A percentile compares a stretch with the other conserved stretches of the same genome.
phyloP scores from a whole-genome alignment of 2,113 vertebrate species.

The Anas platyrhynchos region DNA sequence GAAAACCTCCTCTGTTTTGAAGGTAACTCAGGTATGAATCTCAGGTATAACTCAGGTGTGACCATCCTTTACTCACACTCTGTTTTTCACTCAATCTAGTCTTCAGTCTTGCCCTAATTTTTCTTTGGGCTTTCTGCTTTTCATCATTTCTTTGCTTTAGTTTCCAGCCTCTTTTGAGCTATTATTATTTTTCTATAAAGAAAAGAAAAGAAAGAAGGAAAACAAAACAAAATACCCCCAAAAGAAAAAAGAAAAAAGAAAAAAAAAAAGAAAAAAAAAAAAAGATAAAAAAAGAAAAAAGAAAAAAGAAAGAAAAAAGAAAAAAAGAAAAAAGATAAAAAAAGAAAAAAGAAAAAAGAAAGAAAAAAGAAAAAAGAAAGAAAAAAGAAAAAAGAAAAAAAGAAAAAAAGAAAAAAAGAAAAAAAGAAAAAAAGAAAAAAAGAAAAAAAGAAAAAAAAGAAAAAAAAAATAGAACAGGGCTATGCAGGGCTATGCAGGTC shows the following conservation, averaged over 20 bases:
- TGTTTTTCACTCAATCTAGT: background rate
- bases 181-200: background rate
- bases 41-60: background rate
- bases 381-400: too few species aligned
- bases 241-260: too few species aligned
- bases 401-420: background rate
- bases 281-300: background rate
- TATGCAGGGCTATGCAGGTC: background rate
- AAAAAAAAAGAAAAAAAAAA: too few species aligned
- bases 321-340: background rate
- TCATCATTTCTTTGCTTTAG: background rate
- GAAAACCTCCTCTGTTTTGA: background rate
- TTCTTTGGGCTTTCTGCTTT: background rate
- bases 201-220: background rate
- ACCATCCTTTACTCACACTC: background rate
- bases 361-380: too few species aligned
- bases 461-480: background rate
- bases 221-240: too few species aligned
- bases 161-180: background rate
- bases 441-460: accelerated
- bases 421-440: too few species aligned
- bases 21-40: background rate
- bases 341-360: background rate
- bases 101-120: background rate
- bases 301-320: too few species aligned